These are phyloP conservation scores for Leptocoma aspasia DNA, from an alignment of 2,113 vertebrate genomes.

Conservation along the genomic window DNA sequence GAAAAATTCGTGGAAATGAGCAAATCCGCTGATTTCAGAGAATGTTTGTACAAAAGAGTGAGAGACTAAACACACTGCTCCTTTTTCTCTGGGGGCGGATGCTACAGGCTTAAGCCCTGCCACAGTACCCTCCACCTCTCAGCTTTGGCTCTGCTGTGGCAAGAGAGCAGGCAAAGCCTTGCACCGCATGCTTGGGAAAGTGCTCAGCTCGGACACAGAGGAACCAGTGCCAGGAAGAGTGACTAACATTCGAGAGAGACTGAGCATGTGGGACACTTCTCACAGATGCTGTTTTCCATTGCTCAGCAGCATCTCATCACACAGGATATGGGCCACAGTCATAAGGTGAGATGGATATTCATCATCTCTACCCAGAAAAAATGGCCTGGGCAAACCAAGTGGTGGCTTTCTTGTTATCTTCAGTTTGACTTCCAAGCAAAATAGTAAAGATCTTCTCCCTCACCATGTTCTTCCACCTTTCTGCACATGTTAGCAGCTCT, in stretches of 20 bases:
- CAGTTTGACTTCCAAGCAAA: not conserved
- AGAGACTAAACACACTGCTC: not conserved
- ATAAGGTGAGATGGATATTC: slow-evolving; percentile 21
- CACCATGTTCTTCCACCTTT: not conserved
- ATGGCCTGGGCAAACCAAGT: not conserved
- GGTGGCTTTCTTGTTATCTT: not conserved
- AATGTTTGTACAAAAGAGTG: not conserved
- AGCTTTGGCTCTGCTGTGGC: not conserved
- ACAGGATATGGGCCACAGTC: slow-evolving; percentile 38
- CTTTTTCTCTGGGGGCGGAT: not conserved
- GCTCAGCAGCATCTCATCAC: slow-evolving; percentile 1
- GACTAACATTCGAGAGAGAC: not conserved
- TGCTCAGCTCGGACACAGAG: not conserved
- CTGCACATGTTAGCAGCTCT: not conserved
- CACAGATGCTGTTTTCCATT: not conserved
- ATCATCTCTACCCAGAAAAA: slow-evolving; percentile 35
- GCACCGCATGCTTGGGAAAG: not conserved
- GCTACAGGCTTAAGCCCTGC: not conserved
- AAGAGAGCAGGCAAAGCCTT: not conserved
- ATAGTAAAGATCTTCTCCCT: not conserved
- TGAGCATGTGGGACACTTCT: not conserved
- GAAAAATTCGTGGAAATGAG: not conserved
- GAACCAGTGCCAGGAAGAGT: not conserved
- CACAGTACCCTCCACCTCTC: not conserved
- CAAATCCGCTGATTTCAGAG: not conserved